phyloP scores from a whole-genome alignment of 2,113 vertebrate species.

The Bothrops jararaca region DNA sequence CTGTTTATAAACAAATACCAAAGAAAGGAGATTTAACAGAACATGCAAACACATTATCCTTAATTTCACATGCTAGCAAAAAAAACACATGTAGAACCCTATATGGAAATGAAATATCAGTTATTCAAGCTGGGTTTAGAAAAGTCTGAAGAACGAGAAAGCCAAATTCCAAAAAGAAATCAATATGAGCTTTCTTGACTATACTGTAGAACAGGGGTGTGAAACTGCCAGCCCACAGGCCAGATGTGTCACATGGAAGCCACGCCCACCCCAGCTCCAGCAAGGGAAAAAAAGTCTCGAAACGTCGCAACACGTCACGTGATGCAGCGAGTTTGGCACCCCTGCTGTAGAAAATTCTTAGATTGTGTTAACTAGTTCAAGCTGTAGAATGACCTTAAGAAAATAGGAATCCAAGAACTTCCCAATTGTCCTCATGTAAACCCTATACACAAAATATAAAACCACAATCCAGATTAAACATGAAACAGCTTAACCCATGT shows the following conservation, averaged over 20 bases:
- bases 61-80: background rate
- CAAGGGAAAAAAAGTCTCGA: no score
- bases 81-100: background rate
- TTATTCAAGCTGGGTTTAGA: background rate
- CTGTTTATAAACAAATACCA: background rate
- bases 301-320: no score
- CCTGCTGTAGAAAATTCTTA: background rate
- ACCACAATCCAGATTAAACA: background rate
- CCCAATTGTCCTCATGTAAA: background rate
- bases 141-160: background rate
- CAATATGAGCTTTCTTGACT: background rate
- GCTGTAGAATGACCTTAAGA: background rate
- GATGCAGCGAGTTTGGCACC: no score
- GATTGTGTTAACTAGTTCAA: background rate
- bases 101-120: background rate
- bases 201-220: background rate
- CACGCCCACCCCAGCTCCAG: no score
- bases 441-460: background rate
- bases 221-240: no score
- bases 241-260: no score
- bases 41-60: background rate
- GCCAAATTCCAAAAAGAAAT: background rate
- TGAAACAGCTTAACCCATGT: background rate
- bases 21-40: background rate
- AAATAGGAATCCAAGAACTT: background rate